phyloP scores from a whole-genome alignment of 2,113 vertebrate species.

The Sitta europaea region DNA sequence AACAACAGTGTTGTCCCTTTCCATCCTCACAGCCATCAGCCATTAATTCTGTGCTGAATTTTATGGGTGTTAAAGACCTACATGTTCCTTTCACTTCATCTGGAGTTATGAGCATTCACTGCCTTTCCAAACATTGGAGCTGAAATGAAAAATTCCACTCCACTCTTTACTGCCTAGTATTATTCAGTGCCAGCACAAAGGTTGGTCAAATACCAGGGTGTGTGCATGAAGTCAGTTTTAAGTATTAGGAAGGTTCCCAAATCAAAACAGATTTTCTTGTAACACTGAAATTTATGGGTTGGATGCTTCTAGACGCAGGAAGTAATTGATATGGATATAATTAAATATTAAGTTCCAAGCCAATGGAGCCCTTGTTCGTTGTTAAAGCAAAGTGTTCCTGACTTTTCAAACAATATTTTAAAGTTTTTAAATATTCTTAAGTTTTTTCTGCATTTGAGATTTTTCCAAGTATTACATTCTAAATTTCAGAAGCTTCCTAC shows the following conservation, averaged over 20 bases:
- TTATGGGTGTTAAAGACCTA: not conserved
- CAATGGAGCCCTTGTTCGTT: not conserved
- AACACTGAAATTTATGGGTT: not conserved
- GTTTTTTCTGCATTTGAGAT: not conserved
- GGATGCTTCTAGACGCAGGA: not conserved
- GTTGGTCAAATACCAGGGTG: not conserved
- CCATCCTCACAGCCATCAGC: not conserved
- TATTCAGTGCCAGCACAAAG: not conserved
- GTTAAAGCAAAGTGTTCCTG: not conserved
- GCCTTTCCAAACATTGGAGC: not conserved
- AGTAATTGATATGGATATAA: not conserved
- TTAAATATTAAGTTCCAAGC: not conserved
- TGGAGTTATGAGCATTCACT: not conserved
- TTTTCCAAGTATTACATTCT: not conserved
- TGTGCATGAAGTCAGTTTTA: not conserved
- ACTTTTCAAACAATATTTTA: not conserved
- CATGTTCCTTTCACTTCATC: not conserved
- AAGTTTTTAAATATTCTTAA: not conserved
- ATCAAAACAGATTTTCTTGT: not conserved
- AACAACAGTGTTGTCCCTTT: not conserved
- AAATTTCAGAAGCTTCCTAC: not conserved
- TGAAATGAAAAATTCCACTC: constrained; percentile 6
- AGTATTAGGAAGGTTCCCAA: not conserved
- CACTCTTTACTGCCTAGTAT: not conserved
- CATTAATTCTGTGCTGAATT: not conserved